Base-by-base conservation (phyloP, 2,888 invertebrate genomes). In the Silvanus unidentatus region DNA sequence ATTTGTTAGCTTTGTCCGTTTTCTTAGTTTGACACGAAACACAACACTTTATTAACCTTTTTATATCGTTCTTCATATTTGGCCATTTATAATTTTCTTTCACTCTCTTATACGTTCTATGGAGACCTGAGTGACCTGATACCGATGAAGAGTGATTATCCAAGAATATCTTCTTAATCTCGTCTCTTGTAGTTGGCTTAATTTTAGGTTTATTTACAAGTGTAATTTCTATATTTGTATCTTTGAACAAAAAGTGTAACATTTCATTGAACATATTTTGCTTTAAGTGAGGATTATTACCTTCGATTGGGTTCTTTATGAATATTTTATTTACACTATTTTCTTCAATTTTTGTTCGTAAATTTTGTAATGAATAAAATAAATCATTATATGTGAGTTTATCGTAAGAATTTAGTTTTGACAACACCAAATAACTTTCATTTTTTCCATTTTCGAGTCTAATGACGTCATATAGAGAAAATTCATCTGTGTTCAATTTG, bases 261-360 rank as follows among this genome's bases (percentile, higher is more conserved):
- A 32, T 8, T 12, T 32, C 32, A 12, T 44, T 16, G 13, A 44
- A 22, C 16, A 44, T 30, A 27, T 44, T 40, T 9, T 16, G 12
- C 22, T 44, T 44, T 3, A 44, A 32, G 12, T 40, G 30, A 10
- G 11, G 13, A 30, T 38, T 42, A 11, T 42, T 15, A n/a, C n/a
- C n/a, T 30, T 13, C n/a, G 6, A 34, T 28, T 36, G 45, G 41
- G 22, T 42, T 45, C 14, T 6, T 42, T 11, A 42, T 6, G 16
- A 38, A 66, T 53, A 14, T 44, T 45, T 34, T 66, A 63, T 40
- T 52, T 54, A 32, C n/a, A 12, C n/a, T 32, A 12, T 32, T 12
- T n/a, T n/a, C n/a, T n/a, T n/a, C n/a, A n/a, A n/a, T n/a, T n/a
- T n/a, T n/a, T n/a, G n/a, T n/a, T n/a, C n/a, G n/a, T n/a, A n/a